phyloP scores from a whole-genome alignment of 2,888 invertebrate species.

The Xylota sylvarum region DNA sequence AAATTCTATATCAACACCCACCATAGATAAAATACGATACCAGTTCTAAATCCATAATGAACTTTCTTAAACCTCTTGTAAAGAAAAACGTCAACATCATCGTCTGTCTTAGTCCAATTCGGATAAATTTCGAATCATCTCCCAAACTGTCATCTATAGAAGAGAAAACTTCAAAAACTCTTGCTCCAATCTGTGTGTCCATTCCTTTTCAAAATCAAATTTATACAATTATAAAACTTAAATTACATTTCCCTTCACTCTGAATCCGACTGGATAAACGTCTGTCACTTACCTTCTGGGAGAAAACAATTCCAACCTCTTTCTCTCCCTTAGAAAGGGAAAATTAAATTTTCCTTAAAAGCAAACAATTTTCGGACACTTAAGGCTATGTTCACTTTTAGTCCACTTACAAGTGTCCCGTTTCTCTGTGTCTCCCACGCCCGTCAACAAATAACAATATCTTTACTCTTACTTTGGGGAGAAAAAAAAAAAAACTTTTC shows the following conservation, averaged over 20 bases:
- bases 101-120: neutral
- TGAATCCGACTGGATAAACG: conserved; percentile 40
- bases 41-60: too few species aligned
- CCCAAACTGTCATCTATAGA: neutral
- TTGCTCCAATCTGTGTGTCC: neutral
- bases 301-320: conserved; percentile 15
- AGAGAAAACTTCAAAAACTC: neutral
- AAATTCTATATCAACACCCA: too few species aligned
- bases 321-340: neutral
- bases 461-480: neutral
- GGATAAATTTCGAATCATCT: neutral
- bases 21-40: too few species aligned
- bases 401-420: conserved; percentile 32
- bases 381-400: conserved; percentile 46
- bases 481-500: neutral
- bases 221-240: conserved; percentile 57
- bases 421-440: neutral
- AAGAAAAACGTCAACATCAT: neutral
- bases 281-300: conserved; percentile 41
- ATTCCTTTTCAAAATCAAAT: conserved; percentile 37
- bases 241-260: conserved; percentile 35
- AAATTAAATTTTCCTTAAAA: conserved; percentile 50
- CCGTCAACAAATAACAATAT: conserved; percentile 6
- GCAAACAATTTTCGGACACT: conserved; percentile 62
- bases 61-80: too few species aligned